Percentiles rank a stretch among this genome's conserved stretches.
phyloP scores from a whole-genome alignment of 1,140 invertebrate genomes.

The Drosophila lowei region DNA sequence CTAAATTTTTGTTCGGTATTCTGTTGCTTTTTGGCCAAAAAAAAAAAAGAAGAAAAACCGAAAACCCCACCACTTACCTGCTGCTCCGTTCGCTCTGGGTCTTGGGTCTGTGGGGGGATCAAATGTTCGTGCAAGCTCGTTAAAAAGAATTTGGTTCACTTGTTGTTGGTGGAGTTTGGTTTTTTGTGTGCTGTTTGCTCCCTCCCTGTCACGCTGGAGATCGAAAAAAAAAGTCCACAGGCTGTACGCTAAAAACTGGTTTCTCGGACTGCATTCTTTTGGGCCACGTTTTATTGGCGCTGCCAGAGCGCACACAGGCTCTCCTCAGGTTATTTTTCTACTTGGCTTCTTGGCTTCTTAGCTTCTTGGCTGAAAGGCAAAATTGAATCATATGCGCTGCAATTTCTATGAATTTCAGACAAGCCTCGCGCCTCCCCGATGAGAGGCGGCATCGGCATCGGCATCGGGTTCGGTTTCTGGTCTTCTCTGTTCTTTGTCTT shows the following conservation, averaged over 20 bases:
- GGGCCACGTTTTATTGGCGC: conserved; percentile 77
- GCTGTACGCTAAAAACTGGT: conserved; percentile 78
- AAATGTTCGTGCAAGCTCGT: conserved; percentile 81
- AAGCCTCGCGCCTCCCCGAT: conserved; percentile 21
- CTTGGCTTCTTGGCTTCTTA: not conserved
- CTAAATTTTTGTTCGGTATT: conserved; percentile 17
- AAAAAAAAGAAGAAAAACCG: too few relatives aligned
- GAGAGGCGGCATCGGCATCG: not conserved
- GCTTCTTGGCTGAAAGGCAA: conserved; percentile 50
- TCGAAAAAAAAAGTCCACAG: conserved; percentile 56
- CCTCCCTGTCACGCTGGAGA: conserved; percentile 40
- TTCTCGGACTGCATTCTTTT: conserved; percentile 79
- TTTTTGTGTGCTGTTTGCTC: too few relatives aligned
- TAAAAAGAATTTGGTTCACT: conserved; percentile 82
- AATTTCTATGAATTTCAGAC: conserved; percentile 59
- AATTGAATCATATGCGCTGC: conserved; percentile 77
- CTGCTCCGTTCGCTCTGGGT: conserved; percentile 11
- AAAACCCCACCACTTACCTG: conserved; percentile 36
- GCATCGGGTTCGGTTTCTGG: conserved; percentile 1
- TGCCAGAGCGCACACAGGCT: conserved; percentile 28
- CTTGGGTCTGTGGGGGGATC: conserved; percentile 48
- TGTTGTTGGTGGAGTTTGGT: conserved; percentile 50
- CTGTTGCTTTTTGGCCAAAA: conserved; percentile 45
- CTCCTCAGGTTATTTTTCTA: conserved; percentile 22
- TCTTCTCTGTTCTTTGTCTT: not conserved